A percentile compares a stretch with the other conserved stretches of the same genome.
Evolutionary conservation across 2,797 vertebrate genomes (phyloP).

Genomic region (Sus cebifrons): DNA sequence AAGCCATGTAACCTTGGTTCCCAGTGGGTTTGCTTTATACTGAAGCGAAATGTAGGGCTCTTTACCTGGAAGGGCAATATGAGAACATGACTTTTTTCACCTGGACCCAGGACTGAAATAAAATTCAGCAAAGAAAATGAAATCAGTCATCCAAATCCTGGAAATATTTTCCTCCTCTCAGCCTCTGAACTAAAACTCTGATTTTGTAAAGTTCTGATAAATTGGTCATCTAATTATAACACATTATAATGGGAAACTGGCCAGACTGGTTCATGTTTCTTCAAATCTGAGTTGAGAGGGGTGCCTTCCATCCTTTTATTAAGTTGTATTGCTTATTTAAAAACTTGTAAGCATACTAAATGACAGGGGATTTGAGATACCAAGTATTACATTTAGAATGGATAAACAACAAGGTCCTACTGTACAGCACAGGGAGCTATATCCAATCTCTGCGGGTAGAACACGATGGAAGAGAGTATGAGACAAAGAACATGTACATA

Average conservation of each 20-base stretch:
- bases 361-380: neutral
- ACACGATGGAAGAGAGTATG: no score
- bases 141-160: slow-evolving; percentile 43
- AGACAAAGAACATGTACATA: no score
- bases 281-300: slow-evolving; percentile 25
- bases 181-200: neutral
- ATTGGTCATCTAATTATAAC: slow-evolving; percentile 37
- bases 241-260: slow-evolving; percentile 62
- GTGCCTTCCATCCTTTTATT: neutral
- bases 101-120: slow-evolving; percentile 5
- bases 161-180: slow-evolving; percentile 1
- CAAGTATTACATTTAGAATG: no score
- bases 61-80: neutral
- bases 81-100: neutral
- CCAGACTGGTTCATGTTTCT: slow-evolving; percentile 31
- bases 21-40: neutral
- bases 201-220: slow-evolving; percentile 62
- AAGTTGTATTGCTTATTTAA: slow-evolving; percentile 33
- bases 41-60: neutral
- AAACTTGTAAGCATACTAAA: slow-evolving; percentile 1
- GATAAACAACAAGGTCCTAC: no score
- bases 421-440: no score
- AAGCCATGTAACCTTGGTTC: neutral
- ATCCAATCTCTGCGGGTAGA: no score
- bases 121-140: slow-evolving; percentile 62